Percentiles rank a stretch among this genome's conserved stretches.
These are phyloP conservation scores for Dendroctonus valens DNA, from an alignment of 1,140 invertebrate species.

Conservation along the genomic window DNA sequence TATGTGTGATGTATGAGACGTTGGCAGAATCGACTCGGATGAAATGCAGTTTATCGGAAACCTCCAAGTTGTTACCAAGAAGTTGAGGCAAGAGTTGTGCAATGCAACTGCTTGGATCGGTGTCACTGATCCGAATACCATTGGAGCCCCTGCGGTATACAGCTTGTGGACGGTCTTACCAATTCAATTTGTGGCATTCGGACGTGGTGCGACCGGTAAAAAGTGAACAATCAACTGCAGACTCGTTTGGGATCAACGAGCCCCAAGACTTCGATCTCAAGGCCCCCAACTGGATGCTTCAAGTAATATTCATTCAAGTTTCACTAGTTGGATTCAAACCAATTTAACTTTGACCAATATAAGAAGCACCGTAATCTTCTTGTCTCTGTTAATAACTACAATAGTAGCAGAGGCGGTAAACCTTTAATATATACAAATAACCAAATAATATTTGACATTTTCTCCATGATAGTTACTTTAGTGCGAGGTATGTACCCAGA, in stretches of 20 bases:
- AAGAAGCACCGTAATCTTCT: constrained; percentile 37
- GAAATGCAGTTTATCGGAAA: constrained; percentile 41
- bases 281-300: constrained; percentile 7
- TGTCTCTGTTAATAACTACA: constrained; percentile 35
- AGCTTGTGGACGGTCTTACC: constrained; percentile 40
- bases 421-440: constrained; percentile 41
- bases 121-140: constrained; percentile 35
- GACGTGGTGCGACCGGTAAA: constrained; percentile 28
- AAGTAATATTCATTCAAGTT: constrained; percentile 22
- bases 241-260: background rate
- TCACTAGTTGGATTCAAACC: constrained; percentile 4
- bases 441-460: constrained; percentile 36
- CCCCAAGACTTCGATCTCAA: constrained; percentile 20
- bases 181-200: constrained; percentile 40
- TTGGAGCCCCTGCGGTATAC: constrained; percentile 40
- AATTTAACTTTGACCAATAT: constrained; percentile 35
- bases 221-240: constrained; percentile 2
- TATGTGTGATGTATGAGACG: constrained; percentile 40
- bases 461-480: constrained; percentile 49
- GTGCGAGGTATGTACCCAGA: background rate
- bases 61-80: constrained; percentile 33
- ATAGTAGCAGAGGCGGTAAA: constrained; percentile 30
- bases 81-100: constrained; percentile 12
- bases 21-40: constrained; percentile 34
- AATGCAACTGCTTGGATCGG: constrained; percentile 37